A percentile compares a stretch with the other conserved stretches of the same genome.
Evolutionary conservation across 64 coral and sea anemone species (phyloP).

Genomic region (Cladopsammia gracilis): DNA sequence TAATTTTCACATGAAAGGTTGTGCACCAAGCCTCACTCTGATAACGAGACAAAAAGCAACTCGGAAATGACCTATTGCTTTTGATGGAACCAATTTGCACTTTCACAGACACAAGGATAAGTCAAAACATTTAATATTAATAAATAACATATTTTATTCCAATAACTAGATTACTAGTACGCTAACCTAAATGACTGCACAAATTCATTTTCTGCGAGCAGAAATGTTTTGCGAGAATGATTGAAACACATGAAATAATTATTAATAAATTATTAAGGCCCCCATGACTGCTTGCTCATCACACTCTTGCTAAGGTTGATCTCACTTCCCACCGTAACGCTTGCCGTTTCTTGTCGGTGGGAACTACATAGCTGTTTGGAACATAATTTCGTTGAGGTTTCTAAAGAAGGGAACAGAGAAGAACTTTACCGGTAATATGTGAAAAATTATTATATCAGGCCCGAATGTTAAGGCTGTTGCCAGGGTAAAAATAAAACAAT

Average conservation of each 20-base stretch:
- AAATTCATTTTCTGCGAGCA: background rate
- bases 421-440: background rate
- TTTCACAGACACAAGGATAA: too few species aligned
- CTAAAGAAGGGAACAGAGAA: constrained; percentile 28
- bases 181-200: background rate
- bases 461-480: background rate
- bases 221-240: background rate
- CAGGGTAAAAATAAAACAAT: background rate
- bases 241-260: background rate
- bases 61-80: too few species aligned
- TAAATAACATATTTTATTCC: constrained; percentile 15
- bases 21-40: too few species aligned
- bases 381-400: constrained; percentile 82
- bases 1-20: too few species aligned
- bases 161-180: background rate
- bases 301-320: constrained; percentile 77
- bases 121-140: background rate
- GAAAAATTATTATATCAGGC: too few species aligned
- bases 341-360: constrained; percentile 95
- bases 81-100: too few species aligned
- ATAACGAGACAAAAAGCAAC: too few species aligned
- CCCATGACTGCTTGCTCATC: background rate
- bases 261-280: background rate
- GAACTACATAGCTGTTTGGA: constrained; percentile 95
- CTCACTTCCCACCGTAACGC: constrained; percentile 96